Percentiles rank a stretch among this genome's conserved stretches.
These are phyloP conservation scores for Riptortus pedestris DNA, from an alignment of 1,140 invertebrate genomes.

Conservation along the genomic window DNA sequence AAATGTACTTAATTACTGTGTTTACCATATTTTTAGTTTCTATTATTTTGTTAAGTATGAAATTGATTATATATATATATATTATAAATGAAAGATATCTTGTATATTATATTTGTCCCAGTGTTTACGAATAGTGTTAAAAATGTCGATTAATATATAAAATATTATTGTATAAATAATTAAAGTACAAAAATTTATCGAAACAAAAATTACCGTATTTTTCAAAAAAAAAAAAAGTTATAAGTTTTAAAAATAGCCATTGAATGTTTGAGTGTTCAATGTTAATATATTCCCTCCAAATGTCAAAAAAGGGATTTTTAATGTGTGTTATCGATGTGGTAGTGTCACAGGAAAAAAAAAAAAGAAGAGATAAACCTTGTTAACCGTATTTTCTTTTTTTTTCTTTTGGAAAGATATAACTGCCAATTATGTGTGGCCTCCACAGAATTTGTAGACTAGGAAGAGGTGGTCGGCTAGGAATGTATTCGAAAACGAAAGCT, in stretches of 20 bases:
- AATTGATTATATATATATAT: no score
- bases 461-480: conserved; percentile 2
- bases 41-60: conserved; percentile 23
- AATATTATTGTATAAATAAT: conserved; percentile 21
- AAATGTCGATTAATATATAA: conserved; percentile 22
- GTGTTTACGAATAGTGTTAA: conserved; percentile 24
- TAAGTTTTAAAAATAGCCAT: no score
- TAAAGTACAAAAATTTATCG: conserved; percentile 24
- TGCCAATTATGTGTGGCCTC: conserved; percentile 25
- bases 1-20: conserved; percentile 30
- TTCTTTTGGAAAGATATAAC: conserved; percentile 18
- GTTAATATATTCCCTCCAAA: conserved; percentile 23
- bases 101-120: conserved; percentile 28
- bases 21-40: conserved; percentile 30
- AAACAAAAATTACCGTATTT: conserved; percentile 23
- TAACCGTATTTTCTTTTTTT: neutral
- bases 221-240: no score
- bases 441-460: neutral
- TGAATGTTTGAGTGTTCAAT: conserved; percentile 21
- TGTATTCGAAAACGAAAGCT: conserved; percentile 22
- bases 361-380: no score
- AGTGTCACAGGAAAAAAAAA: conserved; percentile 13
- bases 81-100: conserved; percentile 16
- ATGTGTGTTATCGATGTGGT: conserved; percentile 10
- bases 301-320: conserved; percentile 6